Conservation (phyloP, 2,113 vertebrate genomes). For the Ochotona princeps region DNA sequence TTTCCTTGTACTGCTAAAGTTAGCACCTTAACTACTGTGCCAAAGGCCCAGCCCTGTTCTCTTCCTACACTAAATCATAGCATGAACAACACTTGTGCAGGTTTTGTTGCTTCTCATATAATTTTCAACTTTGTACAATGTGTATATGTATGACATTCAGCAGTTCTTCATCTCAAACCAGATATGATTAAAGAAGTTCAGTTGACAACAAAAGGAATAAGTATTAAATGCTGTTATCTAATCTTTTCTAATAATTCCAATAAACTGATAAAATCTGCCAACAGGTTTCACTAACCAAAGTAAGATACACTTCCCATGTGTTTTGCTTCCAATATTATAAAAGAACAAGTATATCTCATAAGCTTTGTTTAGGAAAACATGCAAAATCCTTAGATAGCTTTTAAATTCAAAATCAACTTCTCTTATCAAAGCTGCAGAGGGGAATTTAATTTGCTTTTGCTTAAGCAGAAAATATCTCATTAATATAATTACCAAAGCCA, state of each 20-base stretch:
- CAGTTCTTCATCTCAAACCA: neutral
- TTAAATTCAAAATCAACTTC: conserved; percentile 58
- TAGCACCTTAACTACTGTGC: neutral
- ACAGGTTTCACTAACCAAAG: neutral
- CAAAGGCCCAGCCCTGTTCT: neutral
- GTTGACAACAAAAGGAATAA: conserved; percentile 20
- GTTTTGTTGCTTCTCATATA: neutral
- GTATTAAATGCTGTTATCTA: neutral
- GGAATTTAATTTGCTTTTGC: conserved; percentile 57
- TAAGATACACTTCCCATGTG: neutral
- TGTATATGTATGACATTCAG: neutral
- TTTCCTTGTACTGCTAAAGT: no score
- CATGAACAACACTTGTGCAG: neutral
- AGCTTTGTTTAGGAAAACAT: conserved; percentile 50
- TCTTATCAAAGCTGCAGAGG: conserved; percentile 57
- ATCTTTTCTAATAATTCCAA: conserved; percentile 10
- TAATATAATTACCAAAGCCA: conserved; percentile 41
- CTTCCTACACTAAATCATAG: neutral
- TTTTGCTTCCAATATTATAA: neutral
- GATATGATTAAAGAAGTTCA: conserved; percentile 26
- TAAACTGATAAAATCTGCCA: conserved; percentile 50
- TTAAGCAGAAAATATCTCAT: conserved; percentile 34
- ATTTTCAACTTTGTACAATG: neutral
- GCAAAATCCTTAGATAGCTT: conserved; percentile 36
- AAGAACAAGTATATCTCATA: neutral